phyloP scores from a whole-genome alignment of 1,140 invertebrate genomes.

The Megalopta genalis region DNA sequence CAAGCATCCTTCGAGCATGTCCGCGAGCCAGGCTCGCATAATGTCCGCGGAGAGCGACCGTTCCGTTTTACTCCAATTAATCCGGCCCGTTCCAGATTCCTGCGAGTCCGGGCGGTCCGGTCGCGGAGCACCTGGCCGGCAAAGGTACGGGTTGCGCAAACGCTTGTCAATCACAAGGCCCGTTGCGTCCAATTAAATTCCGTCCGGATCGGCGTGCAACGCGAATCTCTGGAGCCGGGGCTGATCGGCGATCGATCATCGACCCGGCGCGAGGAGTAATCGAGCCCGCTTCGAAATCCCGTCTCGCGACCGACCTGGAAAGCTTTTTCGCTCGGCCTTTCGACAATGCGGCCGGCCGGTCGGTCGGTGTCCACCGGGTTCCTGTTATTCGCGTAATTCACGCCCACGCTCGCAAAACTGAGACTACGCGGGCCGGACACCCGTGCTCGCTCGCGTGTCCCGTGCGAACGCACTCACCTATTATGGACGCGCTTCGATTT shows the following conservation, averaged over 20 bases:
- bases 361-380: conserved; percentile 15
- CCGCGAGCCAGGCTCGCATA: not conserved
- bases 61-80: conserved; percentile 32
- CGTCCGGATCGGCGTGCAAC: not conserved
- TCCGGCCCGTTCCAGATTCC: conserved; percentile 30
- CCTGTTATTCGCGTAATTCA: conserved; percentile 60
- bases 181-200: conserved; percentile 1
- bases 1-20: not conserved
- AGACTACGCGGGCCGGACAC: too few species aligned
- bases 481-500: conserved; percentile 68
- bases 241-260: conserved; percentile 43
- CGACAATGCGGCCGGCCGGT: conserved; percentile 37
- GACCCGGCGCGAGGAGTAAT: not conserved
- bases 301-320: too few species aligned
- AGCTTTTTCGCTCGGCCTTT: too few species aligned
- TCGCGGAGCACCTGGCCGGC: conserved; percentile 13
- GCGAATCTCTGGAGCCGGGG: not conserved
- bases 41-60: not conserved
- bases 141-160: conserved; percentile 35
- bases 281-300: not conserved
- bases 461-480: conserved; percentile 53
- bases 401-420: conserved; percentile 59
- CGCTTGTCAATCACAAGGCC: conserved; percentile 14
- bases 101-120: not conserved
- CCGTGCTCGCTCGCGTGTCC: not conserved